Conservation (phyloP, 92 coral and sea anemone species). For the Siderastrea siderea region DNA sequence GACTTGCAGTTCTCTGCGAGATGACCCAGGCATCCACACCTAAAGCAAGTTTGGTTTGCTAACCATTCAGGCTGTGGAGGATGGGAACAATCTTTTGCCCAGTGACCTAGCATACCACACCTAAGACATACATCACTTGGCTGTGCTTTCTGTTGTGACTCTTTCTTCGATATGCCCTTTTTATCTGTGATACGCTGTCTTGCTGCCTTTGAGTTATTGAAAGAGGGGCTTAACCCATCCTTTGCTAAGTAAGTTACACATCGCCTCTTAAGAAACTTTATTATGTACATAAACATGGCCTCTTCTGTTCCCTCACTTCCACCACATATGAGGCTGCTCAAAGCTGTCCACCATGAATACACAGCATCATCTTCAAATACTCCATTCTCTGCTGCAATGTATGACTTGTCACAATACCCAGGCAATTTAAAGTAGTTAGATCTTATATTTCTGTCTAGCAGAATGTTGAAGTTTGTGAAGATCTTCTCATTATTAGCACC, state of each 20-base stretch:
- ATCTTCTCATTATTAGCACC: constrained; percentile 3
- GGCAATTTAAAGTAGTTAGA: constrained; percentile 16
- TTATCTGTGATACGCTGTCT: not conserved
- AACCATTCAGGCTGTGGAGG: constrained; percentile 46
- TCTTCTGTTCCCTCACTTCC: constrained; percentile 23
- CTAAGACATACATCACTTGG: constrained; percentile 31
- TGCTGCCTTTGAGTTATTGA: constrained; percentile 11
- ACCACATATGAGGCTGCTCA: constrained; percentile 13
- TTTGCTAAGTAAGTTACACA: constrained; percentile 25
- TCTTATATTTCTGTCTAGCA: constrained; percentile 34
- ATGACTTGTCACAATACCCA: constrained; percentile 16
- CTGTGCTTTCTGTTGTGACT: not conserved
- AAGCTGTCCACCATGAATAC: constrained; percentile 21
- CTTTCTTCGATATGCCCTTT: not conserved
- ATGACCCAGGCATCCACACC: constrained; percentile 41
- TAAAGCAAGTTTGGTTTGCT: constrained; percentile 35
- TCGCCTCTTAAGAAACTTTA: constrained; percentile 11
- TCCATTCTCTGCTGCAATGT: not conserved
- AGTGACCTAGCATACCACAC: constrained; percentile 43
- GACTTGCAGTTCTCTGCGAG: constrained; percentile 14
- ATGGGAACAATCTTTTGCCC: constrained; percentile 26
- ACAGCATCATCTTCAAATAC: constrained; percentile 3
- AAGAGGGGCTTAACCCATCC: constrained; percentile 27
- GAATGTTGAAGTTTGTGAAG: constrained; percentile 25
- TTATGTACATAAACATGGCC: constrained; percentile 6